These are phyloP conservation scores for Stictonetta naevosa DNA, from an alignment of 2,113 vertebrate genomes.

Conservation along the genomic window DNA sequence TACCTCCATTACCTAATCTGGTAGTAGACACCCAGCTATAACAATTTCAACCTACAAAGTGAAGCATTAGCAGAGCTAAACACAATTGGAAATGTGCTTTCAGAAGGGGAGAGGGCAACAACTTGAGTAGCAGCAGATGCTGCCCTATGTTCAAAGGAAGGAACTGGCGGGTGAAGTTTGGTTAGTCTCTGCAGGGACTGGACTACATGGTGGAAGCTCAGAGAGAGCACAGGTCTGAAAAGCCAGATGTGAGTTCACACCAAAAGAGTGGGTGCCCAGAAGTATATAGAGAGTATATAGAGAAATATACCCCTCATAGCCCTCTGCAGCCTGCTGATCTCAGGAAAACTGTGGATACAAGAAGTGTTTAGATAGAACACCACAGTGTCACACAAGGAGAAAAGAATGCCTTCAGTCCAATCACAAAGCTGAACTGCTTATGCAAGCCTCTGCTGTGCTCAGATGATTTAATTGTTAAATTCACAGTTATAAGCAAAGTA, in stretches of 20 bases:
- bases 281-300: neutral
- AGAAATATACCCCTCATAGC: neutral
- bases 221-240: neutral
- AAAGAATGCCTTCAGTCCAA: neutral
- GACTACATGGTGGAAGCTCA: neutral
- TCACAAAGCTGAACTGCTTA: neutral
- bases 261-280: neutral
- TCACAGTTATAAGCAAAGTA: neutral
- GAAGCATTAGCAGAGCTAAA: neutral
- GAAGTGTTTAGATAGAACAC: neutral
- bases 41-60: neutral
- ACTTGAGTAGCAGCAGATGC: neutral
- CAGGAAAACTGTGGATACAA: neutral
- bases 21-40: neutral
- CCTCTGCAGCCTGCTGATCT: neutral
- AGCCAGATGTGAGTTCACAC: neutral
- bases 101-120: neutral
- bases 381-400: neutral
- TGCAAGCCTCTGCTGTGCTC: neutral
- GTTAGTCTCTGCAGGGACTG: neutral
- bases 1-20: neutral
- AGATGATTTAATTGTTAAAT: neutral
- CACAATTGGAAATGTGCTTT: neutral
- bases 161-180: neutral
- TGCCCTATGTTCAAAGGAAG: neutral